A percentile compares a stretch with the other conserved stretches of the same genome.
phyloP scores from a whole-genome alignment of 1,140 invertebrate genomes.

The Andrena cerasifolii region DNA sequence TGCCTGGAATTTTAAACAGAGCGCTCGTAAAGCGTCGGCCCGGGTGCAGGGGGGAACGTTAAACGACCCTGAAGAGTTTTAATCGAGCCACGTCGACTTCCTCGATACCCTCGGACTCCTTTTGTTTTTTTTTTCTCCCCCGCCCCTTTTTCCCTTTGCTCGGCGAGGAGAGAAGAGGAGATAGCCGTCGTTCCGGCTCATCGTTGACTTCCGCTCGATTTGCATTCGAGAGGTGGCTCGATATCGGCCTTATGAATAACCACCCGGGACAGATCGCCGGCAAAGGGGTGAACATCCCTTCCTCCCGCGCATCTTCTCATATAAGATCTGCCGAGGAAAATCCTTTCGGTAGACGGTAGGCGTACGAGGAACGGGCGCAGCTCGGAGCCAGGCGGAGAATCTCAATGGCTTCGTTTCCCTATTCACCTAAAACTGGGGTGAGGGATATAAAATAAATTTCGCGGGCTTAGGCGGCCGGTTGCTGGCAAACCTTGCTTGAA shows the following conservation, averaged over 20 bases:
- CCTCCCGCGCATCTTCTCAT: conserved; percentile 31
- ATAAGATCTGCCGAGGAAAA: conserved; percentile 55
- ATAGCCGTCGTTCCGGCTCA: conserved; percentile 46
- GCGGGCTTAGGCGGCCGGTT: conserved; percentile 36
- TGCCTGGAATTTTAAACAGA: neutral
- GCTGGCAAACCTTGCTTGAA: conserved; percentile 20
- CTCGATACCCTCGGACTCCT: neutral
- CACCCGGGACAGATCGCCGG: conserved; percentile 40
- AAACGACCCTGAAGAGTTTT: conserved; percentile 53
- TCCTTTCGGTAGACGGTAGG: conserved; percentile 21
- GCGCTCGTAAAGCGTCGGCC: neutral
- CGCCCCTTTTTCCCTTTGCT: neutral
- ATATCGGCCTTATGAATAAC: conserved; percentile 66
- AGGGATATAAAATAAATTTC: conserved; percentile 54
- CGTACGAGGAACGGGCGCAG: conserved; percentile 2
- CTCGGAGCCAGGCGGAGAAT: conserved; percentile 11
- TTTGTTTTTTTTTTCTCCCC: neutral
- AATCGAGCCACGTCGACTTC: conserved; percentile 49
- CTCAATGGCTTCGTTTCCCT: conserved; percentile 40
- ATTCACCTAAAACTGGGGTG: conserved; percentile 53
- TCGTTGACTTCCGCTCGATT: conserved; percentile 66
- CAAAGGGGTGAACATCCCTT: conserved; percentile 38
- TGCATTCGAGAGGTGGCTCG: conserved; percentile 56
- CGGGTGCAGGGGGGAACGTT: conserved; percentile 20
- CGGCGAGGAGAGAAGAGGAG: conserved; percentile 27